Conservation (phyloP, 2,797 vertebrate species). For the Sebastes diaconus region DNA sequence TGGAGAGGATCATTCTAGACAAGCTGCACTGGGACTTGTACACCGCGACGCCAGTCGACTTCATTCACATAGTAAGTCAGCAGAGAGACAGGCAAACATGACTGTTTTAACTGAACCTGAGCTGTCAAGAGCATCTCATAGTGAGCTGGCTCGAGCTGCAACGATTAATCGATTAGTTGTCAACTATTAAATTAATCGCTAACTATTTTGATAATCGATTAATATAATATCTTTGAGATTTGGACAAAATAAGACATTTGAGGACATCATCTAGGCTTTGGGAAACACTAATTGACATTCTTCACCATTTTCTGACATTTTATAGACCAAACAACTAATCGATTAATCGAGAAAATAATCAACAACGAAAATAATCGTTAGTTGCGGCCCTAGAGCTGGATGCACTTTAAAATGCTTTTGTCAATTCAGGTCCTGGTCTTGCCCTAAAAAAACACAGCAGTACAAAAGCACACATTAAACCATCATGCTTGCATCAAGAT, state of each 20-base stretch:
- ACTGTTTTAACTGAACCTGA: conserved; percentile 9
- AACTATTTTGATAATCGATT: too few species aligned
- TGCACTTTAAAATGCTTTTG: conserved; percentile 14
- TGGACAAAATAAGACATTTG: too few species aligned
- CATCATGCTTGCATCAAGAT: conserved; percentile 43
- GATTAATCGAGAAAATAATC: too few species aligned
- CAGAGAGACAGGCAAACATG: conserved; percentile 33
- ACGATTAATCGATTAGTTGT: too few species aligned
- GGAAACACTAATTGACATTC: rapidly evolving
- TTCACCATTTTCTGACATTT: too few species aligned
- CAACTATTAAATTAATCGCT: too few species aligned
- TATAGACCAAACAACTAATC: too few species aligned
- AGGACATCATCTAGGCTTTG: too few species aligned
- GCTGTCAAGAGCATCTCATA: conserved; percentile 14
- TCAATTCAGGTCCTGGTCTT: conserved; percentile 30
- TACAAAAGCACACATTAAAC: conserved; percentile 68
- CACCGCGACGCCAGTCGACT: conserved; percentile 87
- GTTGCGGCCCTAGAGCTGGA: not conserved
- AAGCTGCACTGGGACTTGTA: conserved; percentile 91
- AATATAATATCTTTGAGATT: too few species aligned
- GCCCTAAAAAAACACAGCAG: conserved; percentile 44
- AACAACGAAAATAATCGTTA: too few species aligned
- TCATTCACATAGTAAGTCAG: conserved; percentile 88
- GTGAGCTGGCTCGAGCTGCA: not conserved
- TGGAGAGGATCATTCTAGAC: conserved; percentile 89